Percentiles rank a stretch among this genome's conserved stretches.
Conservation (phyloP, 1,140 invertebrate species). For the Anadara kagoshimensis region DNA sequence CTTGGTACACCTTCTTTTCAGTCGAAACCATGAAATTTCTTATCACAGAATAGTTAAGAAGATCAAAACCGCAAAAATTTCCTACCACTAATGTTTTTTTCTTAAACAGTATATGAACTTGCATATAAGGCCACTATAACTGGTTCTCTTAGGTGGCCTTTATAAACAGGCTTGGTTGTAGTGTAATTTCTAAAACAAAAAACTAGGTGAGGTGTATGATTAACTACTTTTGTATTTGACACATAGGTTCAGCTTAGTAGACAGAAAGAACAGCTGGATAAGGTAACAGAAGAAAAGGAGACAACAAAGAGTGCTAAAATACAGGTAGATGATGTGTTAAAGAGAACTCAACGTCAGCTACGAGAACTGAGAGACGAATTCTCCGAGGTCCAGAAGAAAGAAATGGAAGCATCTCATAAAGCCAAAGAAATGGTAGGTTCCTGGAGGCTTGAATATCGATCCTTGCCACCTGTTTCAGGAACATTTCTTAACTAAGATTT, state of each 20-base stretch:
- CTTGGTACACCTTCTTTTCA: too few species aligned
- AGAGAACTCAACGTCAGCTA: constrained; percentile 82
- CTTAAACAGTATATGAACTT: too few species aligned
- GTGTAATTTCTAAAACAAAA: neutral
- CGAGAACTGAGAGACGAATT: constrained; percentile 85
- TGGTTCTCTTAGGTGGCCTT: too few species aligned
- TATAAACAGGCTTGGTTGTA: too few species aligned
- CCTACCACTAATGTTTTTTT: too few species aligned
- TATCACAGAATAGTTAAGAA: too few species aligned
- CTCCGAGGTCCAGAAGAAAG: constrained; percentile 79
- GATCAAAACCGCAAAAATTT: too few species aligned
- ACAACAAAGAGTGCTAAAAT: constrained; percentile 83
- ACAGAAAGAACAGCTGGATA: constrained; percentile 89
- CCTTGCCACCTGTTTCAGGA: too few species aligned
- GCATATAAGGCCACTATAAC: too few species aligned
- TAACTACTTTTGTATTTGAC: neutral
- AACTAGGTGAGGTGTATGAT: neutral
- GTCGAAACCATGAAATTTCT: too few species aligned
- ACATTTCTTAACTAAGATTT: too few species aligned
- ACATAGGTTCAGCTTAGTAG: constrained; percentile 82
- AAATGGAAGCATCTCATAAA: constrained; percentile 83
- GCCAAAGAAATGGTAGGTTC: constrained; percentile 71
- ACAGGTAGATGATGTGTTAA: constrained; percentile 83
- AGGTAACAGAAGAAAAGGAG: constrained; percentile 84
- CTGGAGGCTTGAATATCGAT: too few species aligned